These are phyloP conservation scores for Clunio marinus DNA, from an alignment of 2,888 invertebrate species.

Conservation along the genomic window DNA sequence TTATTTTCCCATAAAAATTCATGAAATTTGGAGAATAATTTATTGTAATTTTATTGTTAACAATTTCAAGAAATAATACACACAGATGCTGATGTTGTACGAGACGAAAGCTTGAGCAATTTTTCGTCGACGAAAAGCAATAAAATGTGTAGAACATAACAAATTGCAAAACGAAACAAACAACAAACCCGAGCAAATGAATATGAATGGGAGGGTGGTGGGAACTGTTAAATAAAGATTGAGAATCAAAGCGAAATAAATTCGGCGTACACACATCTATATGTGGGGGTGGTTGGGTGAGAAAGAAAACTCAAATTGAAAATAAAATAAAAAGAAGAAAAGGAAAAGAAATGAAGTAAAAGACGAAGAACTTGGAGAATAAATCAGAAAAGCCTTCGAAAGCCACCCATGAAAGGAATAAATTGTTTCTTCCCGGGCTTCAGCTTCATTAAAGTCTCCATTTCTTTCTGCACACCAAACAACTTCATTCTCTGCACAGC, in stretches of 20 bases:
- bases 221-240: constrained; percentile 32
- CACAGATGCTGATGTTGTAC: neutral
- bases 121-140: constrained; percentile 9
- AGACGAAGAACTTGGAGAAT: constrained; percentile 21
- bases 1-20: constrained; percentile 35
- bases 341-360: constrained; percentile 6
- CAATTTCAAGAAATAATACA: neutral
- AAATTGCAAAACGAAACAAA: constrained; percentile 19
- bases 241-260: constrained; percentile 25
- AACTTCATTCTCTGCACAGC: neutral
- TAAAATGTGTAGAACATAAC: constrained; percentile 23
- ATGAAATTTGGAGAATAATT: constrained; percentile 32
- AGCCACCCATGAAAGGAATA: constrained; percentile 17
- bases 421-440: constrained; percentile 12
- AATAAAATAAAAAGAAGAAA: too few relatives aligned
- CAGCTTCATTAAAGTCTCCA: constrained; percentile 11
- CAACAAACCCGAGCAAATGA: constrained; percentile 28
- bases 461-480: too few relatives aligned
- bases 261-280: too few relatives aligned
- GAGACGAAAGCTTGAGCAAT: neutral
- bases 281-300: neutral
- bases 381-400: constrained; percentile 23
- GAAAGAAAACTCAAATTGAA: constrained; percentile 8
- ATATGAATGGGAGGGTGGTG: constrained; percentile 22
- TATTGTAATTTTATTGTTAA: constrained; percentile 24